These are phyloP conservation scores for Parnassius orleans DNA, from an alignment of 2,888 invertebrate genomes.

Conservation along the genomic window DNA sequence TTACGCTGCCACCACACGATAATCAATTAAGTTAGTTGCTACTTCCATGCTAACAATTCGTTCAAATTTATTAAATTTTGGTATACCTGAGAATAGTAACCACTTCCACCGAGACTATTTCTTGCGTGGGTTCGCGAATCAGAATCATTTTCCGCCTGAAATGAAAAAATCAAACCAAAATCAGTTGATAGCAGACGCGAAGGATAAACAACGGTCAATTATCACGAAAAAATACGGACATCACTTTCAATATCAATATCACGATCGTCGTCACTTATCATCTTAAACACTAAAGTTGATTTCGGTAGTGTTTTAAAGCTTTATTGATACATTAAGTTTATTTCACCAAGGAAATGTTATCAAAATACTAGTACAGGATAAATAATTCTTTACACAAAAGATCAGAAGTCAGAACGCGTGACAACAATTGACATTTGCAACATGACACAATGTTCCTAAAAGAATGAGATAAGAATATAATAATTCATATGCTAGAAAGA, in stretches of 20 bases:
- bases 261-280: slow-evolving; percentile 97
- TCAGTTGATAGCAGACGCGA: slow-evolving; percentile 34
- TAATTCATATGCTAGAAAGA: no score
- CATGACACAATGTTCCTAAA: no score
- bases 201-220: slow-evolving; percentile 19
- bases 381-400: slow-evolving; percentile 33
- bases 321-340: no score
- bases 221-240: slow-evolving; percentile 82
- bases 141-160: slow-evolving; percentile 90
- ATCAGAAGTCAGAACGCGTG: slow-evolving; percentile 53
- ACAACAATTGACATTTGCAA: slow-evolving; percentile 37
- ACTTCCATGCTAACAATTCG: no score
- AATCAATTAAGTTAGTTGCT: no score
- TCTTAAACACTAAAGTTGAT: slow-evolving; percentile 34
- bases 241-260: slow-evolving; percentile 98
- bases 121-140: slow-evolving; percentile 84
- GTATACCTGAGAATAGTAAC: slow-evolving; percentile 88
- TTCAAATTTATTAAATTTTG: no score
- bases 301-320: background rate
- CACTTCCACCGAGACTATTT: slow-evolving; percentile 83
- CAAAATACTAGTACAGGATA: no score
- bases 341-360: background rate
- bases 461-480: no score
- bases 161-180: slow-evolving; percentile 43
- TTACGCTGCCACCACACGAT: no score